phyloP scores from a whole-genome alignment of 2,797 vertebrate genomes.

The Gouania willdenowi region DNA sequence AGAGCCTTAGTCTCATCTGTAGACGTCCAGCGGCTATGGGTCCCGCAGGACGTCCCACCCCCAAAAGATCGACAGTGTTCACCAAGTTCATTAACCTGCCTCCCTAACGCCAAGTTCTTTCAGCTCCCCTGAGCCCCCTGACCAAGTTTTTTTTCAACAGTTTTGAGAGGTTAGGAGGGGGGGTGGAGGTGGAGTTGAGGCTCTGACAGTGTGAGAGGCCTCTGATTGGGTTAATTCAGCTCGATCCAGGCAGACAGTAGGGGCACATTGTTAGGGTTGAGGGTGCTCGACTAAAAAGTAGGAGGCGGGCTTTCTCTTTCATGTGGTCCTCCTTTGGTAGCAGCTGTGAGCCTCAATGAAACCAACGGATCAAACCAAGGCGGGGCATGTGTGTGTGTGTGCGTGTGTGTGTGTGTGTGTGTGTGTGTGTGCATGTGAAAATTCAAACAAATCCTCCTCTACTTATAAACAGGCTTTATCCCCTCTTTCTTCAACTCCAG shows the following conservation, averaged over 20 bases:
- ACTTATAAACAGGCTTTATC: too few species aligned
- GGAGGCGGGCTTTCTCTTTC: conserved; percentile 26
- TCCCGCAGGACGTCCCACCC: conserved; percentile 25
- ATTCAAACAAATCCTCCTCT: too few species aligned
- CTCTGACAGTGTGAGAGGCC: conserved; percentile 12
- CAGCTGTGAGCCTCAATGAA: conserved; percentile 33
- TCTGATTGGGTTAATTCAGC: conserved; percentile 25
- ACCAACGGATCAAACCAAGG: conserved; percentile 39
- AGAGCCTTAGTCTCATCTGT: conserved; percentile 48
- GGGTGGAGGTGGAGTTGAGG: conserved; percentile 19
- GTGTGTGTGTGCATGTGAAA: background rate
- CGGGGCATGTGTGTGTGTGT: conserved; percentile 9
- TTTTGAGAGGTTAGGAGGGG: conserved; percentile 16
- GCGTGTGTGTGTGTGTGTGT: conserved; percentile 5
- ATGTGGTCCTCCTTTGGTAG: conserved; percentile 40
- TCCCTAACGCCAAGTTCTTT: conserved; percentile 10
- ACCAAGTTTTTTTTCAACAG: conserved; percentile 18
- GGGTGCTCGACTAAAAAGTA: conserved; percentile 13
- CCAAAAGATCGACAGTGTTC: conserved; percentile 29
- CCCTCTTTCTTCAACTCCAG: too few species aligned
- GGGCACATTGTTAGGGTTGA: conserved; percentile 25
- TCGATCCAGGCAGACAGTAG: conserved; percentile 22
- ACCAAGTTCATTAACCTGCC: conserved; percentile 45
- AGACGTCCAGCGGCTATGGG: conserved; percentile 29
- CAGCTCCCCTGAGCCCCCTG: conserved; percentile 22